These are phyloP conservation scores for Apis mellifera DNA, from an alignment of 1,140 invertebrate species.

Conservation along the genomic window DNA sequence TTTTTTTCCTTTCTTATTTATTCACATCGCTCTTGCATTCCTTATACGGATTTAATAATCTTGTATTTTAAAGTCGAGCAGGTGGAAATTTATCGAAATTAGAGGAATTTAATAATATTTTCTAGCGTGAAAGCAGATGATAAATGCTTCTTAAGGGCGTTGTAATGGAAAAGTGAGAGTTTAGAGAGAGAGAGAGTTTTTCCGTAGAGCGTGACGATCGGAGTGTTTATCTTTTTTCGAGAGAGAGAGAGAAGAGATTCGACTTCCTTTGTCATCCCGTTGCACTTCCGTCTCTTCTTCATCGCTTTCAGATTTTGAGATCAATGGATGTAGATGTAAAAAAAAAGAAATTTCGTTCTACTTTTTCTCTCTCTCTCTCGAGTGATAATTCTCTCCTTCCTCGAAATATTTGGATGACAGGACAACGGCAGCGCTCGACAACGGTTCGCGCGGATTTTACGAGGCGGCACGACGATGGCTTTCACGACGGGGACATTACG, in stretches of 20 bases:
- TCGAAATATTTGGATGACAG: constrained; percentile 21
- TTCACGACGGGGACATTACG: constrained; percentile 78
- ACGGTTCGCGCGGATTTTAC: constrained; percentile 69
- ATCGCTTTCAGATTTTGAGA: too few species aligned
- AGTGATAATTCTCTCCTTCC: constrained; percentile 28
- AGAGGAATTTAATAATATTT: too few species aligned
- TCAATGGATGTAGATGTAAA: too few species aligned
- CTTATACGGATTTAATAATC: too few species aligned
- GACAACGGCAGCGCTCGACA: constrained; percentile 40
- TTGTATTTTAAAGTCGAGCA: too few species aligned
- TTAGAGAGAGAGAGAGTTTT: constrained; percentile 22
- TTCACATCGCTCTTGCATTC: too few species aligned
- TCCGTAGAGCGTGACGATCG: background rate
- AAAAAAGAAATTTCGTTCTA: too few species aligned
- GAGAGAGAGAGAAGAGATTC: background rate
- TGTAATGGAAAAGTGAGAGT: background rate
- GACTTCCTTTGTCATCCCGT: too few species aligned
- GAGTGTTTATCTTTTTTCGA: background rate
- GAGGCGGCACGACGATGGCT: constrained; percentile 74
- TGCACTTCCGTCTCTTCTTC: too few species aligned
- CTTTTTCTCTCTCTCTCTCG: too few species aligned
- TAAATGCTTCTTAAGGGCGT: constrained; percentile 7
- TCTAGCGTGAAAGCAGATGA: background rate
- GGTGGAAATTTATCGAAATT: too few species aligned
- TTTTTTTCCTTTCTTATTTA: too few species aligned